A percentile compares a stretch with the other conserved stretches of the same genome.
Conservation (phyloP, 1,140 invertebrate species). For the Dendroctonus ponderosae region DNA sequence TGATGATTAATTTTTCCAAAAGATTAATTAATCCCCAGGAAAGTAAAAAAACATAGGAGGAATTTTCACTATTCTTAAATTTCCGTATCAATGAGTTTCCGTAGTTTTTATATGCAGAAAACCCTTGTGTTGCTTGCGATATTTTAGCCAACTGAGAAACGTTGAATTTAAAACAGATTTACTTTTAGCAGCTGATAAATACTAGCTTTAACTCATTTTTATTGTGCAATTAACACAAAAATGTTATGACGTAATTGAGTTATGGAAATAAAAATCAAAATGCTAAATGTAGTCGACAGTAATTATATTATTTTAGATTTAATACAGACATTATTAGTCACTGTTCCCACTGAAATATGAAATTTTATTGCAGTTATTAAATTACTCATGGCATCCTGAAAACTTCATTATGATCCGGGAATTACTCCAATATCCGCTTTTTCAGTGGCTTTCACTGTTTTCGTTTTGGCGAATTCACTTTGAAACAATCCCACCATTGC, state of each 20-base stretch:
- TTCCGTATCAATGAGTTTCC: too few relatives aligned
- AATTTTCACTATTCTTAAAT: too few relatives aligned
- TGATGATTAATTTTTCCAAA: too few relatives aligned
- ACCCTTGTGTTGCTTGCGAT: too few relatives aligned
- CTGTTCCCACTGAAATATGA: constrained; percentile 6
- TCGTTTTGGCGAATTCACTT: too few relatives aligned
- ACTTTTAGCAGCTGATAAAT: background rate
- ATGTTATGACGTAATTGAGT: background rate
- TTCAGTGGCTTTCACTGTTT: too few relatives aligned
- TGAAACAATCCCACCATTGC: too few relatives aligned
- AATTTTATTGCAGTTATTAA: constrained; percentile 30
- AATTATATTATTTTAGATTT: constrained; percentile 28
- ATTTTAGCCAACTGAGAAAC: too few relatives aligned
- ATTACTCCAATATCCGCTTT: background rate
- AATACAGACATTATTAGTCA: constrained; percentile 21
- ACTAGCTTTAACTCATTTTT: constrained; percentile 5
- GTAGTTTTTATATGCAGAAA: too few relatives aligned
- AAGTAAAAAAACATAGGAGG: too few relatives aligned
- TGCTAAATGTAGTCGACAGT: constrained; percentile 15
- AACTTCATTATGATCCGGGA: constrained; percentile 1
- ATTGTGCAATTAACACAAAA: background rate
- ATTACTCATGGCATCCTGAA: constrained; percentile 19
- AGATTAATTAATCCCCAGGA: too few relatives aligned
- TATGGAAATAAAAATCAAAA: constrained; percentile 1
- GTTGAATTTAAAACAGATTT: too few relatives aligned